Conservation (phyloP, 2,888 invertebrate genomes). For the Nephrotoma appendiculata region DNA sequence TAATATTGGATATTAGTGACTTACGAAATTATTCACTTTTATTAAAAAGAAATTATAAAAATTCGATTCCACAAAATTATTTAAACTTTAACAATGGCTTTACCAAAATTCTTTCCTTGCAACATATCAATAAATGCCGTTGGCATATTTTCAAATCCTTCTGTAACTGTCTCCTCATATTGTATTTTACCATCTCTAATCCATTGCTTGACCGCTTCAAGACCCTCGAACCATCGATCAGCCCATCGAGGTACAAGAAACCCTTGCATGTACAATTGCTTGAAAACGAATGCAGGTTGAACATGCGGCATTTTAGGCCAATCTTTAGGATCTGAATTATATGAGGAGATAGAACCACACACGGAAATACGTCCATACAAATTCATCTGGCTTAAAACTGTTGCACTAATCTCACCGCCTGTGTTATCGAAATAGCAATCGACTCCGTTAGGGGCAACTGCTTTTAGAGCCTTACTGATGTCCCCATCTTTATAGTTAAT, state of each 20-base stretch:
- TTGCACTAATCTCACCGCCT: constrained; percentile 45
- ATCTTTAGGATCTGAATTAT: constrained; percentile 34
- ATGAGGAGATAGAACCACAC: constrained; percentile 49
- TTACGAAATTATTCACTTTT: too few relatives aligned
- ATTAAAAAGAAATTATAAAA: not conserved
- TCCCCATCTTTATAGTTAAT: constrained; percentile 55
- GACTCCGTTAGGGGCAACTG: constrained; percentile 51
- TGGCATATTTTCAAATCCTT: constrained; percentile 61
- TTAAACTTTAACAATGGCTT: constrained; percentile 40
- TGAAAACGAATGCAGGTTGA: constrained; percentile 39
- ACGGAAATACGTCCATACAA: constrained; percentile 42
- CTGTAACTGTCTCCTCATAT: constrained; percentile 50
- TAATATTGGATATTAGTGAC: too few relatives aligned
- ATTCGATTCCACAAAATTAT: not conserved
- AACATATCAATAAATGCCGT: constrained; percentile 49
- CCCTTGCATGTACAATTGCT: constrained; percentile 48
- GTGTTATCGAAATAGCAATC: constrained; percentile 71
- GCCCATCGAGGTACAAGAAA: constrained; percentile 35
- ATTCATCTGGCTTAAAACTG: constrained; percentile 46
- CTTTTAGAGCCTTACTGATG: constrained; percentile 35
- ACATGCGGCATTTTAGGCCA: constrained; percentile 6
- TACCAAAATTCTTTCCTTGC: constrained; percentile 52
- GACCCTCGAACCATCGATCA: constrained; percentile 45
- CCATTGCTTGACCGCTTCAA: constrained; percentile 45
- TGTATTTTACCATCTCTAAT: constrained; percentile 52